Evolutionary conservation across 1,140 invertebrate genomes (phyloP).

Genomic region (Microplitis mediator): DNA sequence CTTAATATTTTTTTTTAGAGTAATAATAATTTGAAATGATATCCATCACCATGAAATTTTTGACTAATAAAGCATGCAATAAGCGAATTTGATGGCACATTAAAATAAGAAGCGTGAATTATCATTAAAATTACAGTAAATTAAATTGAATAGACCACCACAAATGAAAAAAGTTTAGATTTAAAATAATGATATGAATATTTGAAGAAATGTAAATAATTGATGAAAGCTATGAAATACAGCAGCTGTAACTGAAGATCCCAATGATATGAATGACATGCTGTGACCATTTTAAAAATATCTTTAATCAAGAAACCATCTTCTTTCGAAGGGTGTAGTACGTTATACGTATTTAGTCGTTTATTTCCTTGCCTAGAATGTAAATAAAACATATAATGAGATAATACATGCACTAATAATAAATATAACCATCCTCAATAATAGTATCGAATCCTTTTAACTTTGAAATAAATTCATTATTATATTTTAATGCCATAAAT

Average conservation of each 20-base stretch:
- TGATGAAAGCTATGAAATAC: slow-evolving; percentile 6
- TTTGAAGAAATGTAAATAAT: neutral
- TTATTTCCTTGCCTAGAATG: slow-evolving; percentile 61
- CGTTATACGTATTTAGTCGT: slow-evolving; percentile 48
- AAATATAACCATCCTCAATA: slow-evolving; percentile 1
- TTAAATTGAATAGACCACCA: slow-evolving; percentile 30
- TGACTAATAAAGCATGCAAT: too few species aligned
- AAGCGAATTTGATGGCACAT: neutral
- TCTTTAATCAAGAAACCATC: slow-evolving; percentile 10
- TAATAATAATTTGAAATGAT: slow-evolving; percentile 5
- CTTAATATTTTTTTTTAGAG: neutral
- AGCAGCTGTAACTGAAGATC: slow-evolving; percentile 17
- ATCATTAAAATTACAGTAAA: slow-evolving; percentile 4
- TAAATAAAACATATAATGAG: slow-evolving; percentile 53
- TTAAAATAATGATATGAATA: neutral
- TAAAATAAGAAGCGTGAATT: neutral
- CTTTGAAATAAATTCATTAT: neutral
- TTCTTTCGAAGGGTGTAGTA: slow-evolving; percentile 45
- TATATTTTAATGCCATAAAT: neutral
- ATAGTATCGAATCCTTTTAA: neutral
- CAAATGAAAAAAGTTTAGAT: slow-evolving; percentile 16
- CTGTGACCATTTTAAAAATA: slow-evolving; percentile 41
- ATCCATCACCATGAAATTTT: too few species aligned
- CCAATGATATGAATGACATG: slow-evolving; percentile 46
- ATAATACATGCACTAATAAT: slow-evolving; percentile 45